These are phyloP conservation scores for Hippolais icterina DNA, from an alignment of 2,113 vertebrate genomes.

Conservation along the genomic window DNA sequence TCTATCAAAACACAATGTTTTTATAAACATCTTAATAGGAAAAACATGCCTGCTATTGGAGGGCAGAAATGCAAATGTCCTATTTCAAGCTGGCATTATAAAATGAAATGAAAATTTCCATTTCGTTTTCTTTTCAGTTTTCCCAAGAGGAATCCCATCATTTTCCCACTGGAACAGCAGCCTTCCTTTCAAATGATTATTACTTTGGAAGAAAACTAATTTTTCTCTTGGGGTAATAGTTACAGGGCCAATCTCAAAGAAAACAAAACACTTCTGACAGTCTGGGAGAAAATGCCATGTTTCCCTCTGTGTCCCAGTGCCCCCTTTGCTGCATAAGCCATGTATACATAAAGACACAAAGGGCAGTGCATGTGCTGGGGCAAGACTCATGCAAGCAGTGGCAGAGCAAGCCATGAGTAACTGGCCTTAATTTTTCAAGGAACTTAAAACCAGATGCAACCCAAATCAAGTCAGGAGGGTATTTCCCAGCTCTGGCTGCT, in stretches of 20 bases:
- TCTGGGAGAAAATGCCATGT: neutral
- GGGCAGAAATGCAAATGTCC: neutral
- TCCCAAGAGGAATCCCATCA: neutral
- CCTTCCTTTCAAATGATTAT: neutral
- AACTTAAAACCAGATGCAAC: neutral
- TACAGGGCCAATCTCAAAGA: neutral
- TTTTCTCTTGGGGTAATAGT: neutral
- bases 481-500: neutral
- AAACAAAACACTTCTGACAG: neutral
- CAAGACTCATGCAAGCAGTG: neutral
- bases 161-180: neutral
- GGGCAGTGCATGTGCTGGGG: accelerated
- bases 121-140: neutral
- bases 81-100: neutral
- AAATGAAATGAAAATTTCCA: neutral
- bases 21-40: neutral
- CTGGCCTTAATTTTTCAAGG: neutral
- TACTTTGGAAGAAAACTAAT: neutral
- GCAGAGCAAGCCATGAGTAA: neutral
- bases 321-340: neutral
- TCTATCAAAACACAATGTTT: neutral
- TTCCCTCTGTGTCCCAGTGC: neutral
- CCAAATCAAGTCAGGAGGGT: neutral
- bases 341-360: neutral
- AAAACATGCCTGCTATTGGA: neutral